Evolutionary conservation across 2,888 invertebrate species (phyloP).

Genomic region (Drosophila anomalipes): DNA sequence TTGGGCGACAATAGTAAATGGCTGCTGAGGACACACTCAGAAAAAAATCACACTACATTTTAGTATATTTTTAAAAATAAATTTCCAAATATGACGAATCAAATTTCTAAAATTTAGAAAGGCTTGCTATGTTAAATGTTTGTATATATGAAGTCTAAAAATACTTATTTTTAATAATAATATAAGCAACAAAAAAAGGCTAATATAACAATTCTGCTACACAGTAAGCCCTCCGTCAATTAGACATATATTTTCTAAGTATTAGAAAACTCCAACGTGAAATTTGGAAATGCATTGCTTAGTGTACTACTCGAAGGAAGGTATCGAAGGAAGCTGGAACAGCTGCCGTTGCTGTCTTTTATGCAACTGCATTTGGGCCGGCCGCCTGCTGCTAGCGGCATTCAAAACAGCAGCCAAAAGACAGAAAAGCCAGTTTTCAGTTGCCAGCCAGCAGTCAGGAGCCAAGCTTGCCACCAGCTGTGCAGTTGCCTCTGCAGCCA

Average conservation of each 20-base stretch:
- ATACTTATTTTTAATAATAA: too few relatives aligned
- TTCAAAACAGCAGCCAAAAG: slow-evolving; percentile 78
- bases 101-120: not conserved
- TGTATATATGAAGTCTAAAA: too few relatives aligned
- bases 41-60: not conserved
- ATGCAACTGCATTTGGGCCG: slow-evolving; percentile 73
- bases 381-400: slow-evolving; percentile 79
- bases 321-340: slow-evolving; percentile 55
- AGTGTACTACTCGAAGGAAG: slow-evolving; percentile 32
- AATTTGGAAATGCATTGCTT: not conserved
- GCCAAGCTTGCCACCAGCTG: slow-evolving; percentile 68
- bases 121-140: too few relatives aligned
- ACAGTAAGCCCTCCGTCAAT: too few relatives aligned
- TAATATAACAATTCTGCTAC: too few relatives aligned
- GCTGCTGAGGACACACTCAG: not conserved
- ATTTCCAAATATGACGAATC: not conserved
- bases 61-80: not conserved
- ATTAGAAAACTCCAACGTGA: not conserved
- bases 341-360: slow-evolving; percentile 79
- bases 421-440: slow-evolving; percentile 40
- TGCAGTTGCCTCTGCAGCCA: slow-evolving; percentile 66
- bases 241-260: not conserved
- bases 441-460: slow-evolving; percentile 28
- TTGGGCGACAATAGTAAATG: slow-evolving; percentile 36
- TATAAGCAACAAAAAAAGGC: too few relatives aligned